Conservation (phyloP, 2,113 vertebrate genomes). For the Aspiorhynchus laticeps region DNA sequence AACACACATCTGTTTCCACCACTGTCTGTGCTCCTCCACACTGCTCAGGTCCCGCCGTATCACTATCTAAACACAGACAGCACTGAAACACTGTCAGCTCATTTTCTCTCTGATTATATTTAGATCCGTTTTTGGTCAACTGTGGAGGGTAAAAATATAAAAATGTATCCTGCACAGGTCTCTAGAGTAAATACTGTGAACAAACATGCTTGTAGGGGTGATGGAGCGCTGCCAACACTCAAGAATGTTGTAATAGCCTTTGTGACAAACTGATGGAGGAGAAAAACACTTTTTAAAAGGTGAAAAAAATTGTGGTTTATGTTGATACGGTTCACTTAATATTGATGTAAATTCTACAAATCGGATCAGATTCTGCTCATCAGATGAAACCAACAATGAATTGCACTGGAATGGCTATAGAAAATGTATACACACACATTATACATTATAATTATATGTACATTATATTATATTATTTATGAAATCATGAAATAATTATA, state of each 20-base stretch:
- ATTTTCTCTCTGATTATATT: not conserved
- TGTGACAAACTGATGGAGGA: not conserved
- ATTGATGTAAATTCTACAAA: not conserved
- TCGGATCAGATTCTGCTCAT: not conserved
- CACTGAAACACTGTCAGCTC: not conserved
- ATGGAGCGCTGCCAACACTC: too few relatives aligned
- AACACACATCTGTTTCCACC: slow-evolving; percentile 9
- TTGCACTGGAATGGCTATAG: not conserved
- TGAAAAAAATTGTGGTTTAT: not conserved
- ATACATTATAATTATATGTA: too few relatives aligned
- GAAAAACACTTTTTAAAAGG: not conserved
- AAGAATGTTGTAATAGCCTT: not conserved
- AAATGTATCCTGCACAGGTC: not conserved
- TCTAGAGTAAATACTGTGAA: not conserved
- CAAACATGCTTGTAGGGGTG: not conserved
- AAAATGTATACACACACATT: too few relatives aligned
- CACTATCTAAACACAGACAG: slow-evolving; percentile 8
- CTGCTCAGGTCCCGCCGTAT: not conserved
- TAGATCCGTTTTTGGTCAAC: not conserved
- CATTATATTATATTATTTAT: not conserved
- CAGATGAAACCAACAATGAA: not conserved
- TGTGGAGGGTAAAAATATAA: not conserved
- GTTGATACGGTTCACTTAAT: not conserved
- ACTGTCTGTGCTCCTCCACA: not conserved
- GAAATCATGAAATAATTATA: not conserved